These are phyloP conservation scores for Eurois occulta DNA, from an alignment of 2,888 invertebrate species.

Conservation along the genomic window DNA sequence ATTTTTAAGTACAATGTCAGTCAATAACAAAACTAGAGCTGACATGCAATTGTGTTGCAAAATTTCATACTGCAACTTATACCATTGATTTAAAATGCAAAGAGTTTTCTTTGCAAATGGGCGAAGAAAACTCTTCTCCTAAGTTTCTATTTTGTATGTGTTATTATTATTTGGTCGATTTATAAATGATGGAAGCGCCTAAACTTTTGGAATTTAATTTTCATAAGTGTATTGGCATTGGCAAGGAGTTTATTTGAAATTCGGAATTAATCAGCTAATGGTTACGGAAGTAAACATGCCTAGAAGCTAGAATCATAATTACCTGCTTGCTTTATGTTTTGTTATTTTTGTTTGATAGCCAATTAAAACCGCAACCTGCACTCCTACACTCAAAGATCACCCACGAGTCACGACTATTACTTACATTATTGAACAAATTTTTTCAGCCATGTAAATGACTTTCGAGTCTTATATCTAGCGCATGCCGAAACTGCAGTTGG, in stretches of 20 bases:
- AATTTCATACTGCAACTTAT: background rate
- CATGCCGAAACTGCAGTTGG: no score
- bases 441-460: no score
- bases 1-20: background rate
- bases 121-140: background rate
- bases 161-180: background rate
- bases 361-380: no score
- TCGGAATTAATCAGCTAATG: slow-evolving; percentile 28
- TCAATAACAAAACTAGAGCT: background rate
- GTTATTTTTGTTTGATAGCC: no score
- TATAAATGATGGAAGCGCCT: no score
- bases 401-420: no score
- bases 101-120: background rate
- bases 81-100: background rate
- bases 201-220: slow-evolving; percentile 6
- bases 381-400: no score
- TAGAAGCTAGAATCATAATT: background rate
- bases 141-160: no score
- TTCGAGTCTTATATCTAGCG: no score
- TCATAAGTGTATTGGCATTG: background rate
- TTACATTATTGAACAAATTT: no score
- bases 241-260: background rate
- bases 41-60: no score
- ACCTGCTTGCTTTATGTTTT: no score
- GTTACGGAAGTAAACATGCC: background rate